These are phyloP conservation scores for Ceramica pisi DNA, from an alignment of 2,888 invertebrate species.

Conservation along the genomic window DNA sequence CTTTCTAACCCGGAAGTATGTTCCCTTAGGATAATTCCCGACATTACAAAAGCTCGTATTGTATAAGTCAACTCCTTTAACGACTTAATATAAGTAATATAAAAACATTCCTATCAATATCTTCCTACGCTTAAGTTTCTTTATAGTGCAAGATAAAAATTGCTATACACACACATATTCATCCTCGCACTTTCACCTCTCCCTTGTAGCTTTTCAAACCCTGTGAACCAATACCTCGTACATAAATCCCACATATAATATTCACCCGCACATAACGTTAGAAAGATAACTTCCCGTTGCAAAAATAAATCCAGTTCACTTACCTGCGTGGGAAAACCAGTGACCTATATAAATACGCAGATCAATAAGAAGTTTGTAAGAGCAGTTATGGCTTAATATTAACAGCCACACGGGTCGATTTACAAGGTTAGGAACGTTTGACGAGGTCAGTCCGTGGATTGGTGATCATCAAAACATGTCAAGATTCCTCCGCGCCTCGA, in stretches of 20 bases:
- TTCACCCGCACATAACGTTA: constrained; percentile 44
- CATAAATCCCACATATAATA: constrained; percentile 46
- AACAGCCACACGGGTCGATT: too few species aligned
- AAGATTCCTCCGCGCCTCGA: too few species aligned
- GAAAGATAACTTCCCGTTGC: constrained; percentile 51
- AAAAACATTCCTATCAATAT: neutral
- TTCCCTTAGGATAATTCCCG: too few species aligned
- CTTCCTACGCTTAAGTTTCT: neutral
- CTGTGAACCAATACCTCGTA: constrained; percentile 29
- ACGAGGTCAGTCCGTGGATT: too few species aligned
- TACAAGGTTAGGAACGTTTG: too few species aligned
- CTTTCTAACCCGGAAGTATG: too few species aligned
- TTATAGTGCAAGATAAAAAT: neutral
- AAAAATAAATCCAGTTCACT: constrained; percentile 60
- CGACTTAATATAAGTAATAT: too few species aligned
- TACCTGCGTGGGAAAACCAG: constrained; percentile 52
- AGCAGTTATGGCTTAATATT: neutral
- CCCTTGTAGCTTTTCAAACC: constrained; percentile 32
- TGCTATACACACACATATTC: constrained; percentile 15
- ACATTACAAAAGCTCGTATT: too few species aligned
- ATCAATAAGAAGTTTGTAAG: constrained; percentile 51
- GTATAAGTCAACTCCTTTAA: too few species aligned
- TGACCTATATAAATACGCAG: constrained; percentile 60
- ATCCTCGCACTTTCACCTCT: constrained; percentile 9
- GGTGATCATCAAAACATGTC: too few species aligned